Evolutionary conservation across 2,113 vertebrate genomes (phyloP).

Genomic region (Hippoglossus stenolepis): DNA sequence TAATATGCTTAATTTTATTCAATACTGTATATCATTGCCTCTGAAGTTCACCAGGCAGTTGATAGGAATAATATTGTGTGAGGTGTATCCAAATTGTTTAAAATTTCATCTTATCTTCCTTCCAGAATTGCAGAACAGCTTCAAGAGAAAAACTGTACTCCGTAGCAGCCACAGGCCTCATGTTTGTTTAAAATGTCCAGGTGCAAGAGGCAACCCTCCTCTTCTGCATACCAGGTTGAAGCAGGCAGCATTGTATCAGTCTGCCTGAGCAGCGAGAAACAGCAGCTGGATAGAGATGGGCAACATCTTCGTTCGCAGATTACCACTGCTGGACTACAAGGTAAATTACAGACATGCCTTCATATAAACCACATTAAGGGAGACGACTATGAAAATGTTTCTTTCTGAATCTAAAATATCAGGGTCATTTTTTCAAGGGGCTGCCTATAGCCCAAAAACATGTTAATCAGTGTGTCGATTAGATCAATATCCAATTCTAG

Average conservation of each 20-base stretch:
- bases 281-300: slow-evolving; percentile 89
- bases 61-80: not conserved
- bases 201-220: not conserved
- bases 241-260: slow-evolving; percentile 82
- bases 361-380: too few species aligned
- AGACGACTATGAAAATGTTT: too few species aligned
- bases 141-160: slow-evolving; percentile 57
- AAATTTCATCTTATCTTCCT: not conserved
- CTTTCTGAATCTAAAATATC: too few species aligned
- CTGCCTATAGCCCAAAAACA: too few species aligned
- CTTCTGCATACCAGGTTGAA: slow-evolving; percentile 81
- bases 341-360: slow-evolving; percentile 60
- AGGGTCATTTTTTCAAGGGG: too few species aligned
- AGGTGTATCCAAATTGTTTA: not conserved
- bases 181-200: not conserved
- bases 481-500: too few species aligned
- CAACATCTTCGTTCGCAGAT: slow-evolving; percentile 86
- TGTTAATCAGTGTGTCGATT: too few species aligned
- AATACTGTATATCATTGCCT: not conserved
- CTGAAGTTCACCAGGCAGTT: too few species aligned
- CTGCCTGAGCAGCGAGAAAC: slow-evolving; percentile 86
- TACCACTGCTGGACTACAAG: slow-evolving; percentile 59
- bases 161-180: slow-evolving; percentile 54
- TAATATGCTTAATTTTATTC: not conserved
- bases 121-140: slow-evolving; percentile 72